Evolutionary conservation across 2,797 vertebrate genomes (phyloP), one percentile per base, ranked within the genome.

Genomic region (Sebastes itinus): DNA sequence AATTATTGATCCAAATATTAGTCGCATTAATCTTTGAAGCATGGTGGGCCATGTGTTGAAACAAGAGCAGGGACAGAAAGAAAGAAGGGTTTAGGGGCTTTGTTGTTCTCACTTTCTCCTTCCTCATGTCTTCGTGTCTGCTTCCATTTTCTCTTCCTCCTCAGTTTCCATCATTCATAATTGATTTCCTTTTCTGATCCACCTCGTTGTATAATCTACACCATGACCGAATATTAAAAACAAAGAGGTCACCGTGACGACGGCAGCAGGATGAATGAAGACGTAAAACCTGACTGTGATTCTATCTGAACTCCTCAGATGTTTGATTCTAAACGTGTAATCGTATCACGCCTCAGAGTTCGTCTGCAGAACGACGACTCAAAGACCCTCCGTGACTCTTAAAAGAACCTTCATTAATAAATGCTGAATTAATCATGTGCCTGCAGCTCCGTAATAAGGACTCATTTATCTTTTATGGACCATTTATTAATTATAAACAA

Each of bases 381-480:
- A 61, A 16, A 75, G 65, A 72, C 1, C 13, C 49, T 55, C 22
- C 4, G 52, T 59, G 62, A 77, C 49, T 76, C 61, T 20, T 23
- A 33, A 27, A 62, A 67, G 70, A 80, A 33, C 20, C 54, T 35
- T 59, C 77, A 72, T 83, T 38, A 83, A 77, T 79, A 59, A 13
- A 25, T 6, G 30, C 2, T 80, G 46, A 66, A 74, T 89, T 64
- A 89, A 66, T 77, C 18, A 84, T 56, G 14, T 38, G 33, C 58
- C 52, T n/a, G 54, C n/a, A 56, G 84, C 69, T 54, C 25, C 4
- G 4, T 61, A 63, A 80, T 33, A 74, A 78, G 56, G 54, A 54
- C 13, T 68, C 61, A 16, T 87, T 69, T 6, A 70, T 80, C 54
- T 79, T 82, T 89, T 5, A 89, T 72, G 25, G 68, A 18, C 2